Evolutionary conservation across 2,113 vertebrate genomes (phyloP).

Genomic region (Sinosuthora webbiana): DNA sequence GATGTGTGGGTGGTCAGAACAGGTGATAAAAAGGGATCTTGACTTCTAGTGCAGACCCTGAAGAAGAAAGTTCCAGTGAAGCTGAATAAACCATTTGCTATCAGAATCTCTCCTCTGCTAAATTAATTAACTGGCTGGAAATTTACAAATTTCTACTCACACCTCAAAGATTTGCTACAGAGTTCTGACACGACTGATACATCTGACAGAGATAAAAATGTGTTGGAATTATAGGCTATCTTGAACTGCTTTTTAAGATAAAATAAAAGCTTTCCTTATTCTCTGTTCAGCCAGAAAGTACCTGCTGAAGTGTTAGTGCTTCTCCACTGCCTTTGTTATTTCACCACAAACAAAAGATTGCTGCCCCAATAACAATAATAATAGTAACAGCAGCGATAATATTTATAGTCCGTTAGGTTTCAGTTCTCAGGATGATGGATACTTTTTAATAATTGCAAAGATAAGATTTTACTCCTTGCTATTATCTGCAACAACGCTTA

Average conservation of each 20-base stretch:
- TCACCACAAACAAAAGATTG: neutral
- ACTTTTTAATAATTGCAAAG: constrained; percentile 9
- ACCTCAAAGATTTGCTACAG: neutral
- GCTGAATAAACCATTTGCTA: neutral
- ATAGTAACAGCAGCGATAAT: neutral
- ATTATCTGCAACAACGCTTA: neutral
- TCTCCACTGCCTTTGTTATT: neutral
- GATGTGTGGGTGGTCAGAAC: neutral
- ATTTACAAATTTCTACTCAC: neutral
- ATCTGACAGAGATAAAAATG: neutral
- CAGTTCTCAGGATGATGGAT: neutral
- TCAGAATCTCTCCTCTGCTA: neutral
- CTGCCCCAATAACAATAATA: neutral
- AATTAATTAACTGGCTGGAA: neutral
- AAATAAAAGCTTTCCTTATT: neutral
- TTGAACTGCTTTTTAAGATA: neutral
- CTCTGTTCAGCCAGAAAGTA: neutral
- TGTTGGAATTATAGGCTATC: neutral
- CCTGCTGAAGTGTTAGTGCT: neutral
- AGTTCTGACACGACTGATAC: neutral
- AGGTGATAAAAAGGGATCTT: neutral
- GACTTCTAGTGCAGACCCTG: neutral
- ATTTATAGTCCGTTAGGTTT: neutral
- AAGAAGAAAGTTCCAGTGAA: neutral
- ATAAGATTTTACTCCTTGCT: neutral